phyloP scores from a whole-genome alignment of 2,888 invertebrate genomes.

The Onthophagus sagittarius region DNA sequence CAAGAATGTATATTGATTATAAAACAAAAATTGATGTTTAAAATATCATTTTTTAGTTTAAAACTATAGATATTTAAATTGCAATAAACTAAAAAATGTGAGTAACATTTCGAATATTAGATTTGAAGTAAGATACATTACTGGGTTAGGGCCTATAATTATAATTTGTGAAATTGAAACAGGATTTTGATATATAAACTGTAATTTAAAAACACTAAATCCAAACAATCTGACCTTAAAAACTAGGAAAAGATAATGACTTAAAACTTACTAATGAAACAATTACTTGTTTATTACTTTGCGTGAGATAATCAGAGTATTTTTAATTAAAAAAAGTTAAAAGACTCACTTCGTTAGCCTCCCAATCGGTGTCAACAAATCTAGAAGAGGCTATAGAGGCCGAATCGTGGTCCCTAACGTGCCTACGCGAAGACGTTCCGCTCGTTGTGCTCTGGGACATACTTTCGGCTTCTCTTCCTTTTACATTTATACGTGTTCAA shows the following conservation, averaged over 20 bases:
- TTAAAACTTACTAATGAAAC: background rate
- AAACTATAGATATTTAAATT: no score
- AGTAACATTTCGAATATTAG: no score
- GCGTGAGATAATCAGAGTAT: background rate
- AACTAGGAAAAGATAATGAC: background rate
- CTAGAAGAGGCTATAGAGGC: conserved; percentile 56
- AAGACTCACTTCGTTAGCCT: conserved; percentile 64
- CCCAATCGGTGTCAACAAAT: conserved; percentile 72
- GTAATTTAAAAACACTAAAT: no score
- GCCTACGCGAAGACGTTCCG: conserved; percentile 62
- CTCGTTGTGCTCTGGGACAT: conserved; percentile 62
- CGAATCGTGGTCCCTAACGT: conserved; percentile 60
- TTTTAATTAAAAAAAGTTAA: background rate
- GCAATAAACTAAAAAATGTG: no score
- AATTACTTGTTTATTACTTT: background rate
- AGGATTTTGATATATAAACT: no score
- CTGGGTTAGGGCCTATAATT: no score
- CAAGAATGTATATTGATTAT: no score
- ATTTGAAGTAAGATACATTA: no score
- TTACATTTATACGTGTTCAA: background rate
- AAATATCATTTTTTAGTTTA: no score
- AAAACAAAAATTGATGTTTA: no score
- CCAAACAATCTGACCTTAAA: background rate
- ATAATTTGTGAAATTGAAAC: no score
- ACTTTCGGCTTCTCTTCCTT: conserved; percentile 22